phyloP scores from a whole-genome alignment of 2,113 vertebrate species.

The Mystacornis crossleyi region DNA sequence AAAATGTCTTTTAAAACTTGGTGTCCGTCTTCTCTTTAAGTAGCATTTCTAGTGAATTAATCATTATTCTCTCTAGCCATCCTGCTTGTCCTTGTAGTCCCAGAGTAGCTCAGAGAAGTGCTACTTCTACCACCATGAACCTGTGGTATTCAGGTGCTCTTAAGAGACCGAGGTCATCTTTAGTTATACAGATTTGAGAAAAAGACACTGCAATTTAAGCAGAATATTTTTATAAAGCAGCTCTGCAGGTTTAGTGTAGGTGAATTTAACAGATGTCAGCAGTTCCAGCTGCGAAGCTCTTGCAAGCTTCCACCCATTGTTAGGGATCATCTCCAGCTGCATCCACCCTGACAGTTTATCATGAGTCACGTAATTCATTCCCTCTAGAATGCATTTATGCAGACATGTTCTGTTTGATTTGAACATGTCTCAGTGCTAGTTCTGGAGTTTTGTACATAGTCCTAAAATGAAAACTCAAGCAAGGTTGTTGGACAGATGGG shows the following conservation, averaged over 20 bases:
- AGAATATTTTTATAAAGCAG: background rate
- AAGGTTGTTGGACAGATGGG: background rate
- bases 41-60: background rate
- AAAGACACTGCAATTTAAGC: background rate
- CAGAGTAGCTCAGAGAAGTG: background rate
- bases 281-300: background rate
- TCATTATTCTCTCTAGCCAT: background rate
- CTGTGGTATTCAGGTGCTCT: background rate
- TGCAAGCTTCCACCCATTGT: constrained; percentile 5
- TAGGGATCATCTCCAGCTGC: background rate
- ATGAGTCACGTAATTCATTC: background rate
- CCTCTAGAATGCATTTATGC: background rate
- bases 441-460: background rate
- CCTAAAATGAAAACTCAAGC: background rate
- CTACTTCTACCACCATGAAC: no score
- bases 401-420: background rate
- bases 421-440: background rate
- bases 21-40: background rate
- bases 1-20: background rate
- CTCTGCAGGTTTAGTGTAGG: background rate
- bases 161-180: background rate
- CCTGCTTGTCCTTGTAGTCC: background rate
- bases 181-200: background rate
- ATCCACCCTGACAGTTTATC: background rate
- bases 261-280: background rate